Evolutionary conservation across 2,797 vertebrate genomes (phyloP).

Genomic region (Catamblyrhynchus diadema): DNA sequence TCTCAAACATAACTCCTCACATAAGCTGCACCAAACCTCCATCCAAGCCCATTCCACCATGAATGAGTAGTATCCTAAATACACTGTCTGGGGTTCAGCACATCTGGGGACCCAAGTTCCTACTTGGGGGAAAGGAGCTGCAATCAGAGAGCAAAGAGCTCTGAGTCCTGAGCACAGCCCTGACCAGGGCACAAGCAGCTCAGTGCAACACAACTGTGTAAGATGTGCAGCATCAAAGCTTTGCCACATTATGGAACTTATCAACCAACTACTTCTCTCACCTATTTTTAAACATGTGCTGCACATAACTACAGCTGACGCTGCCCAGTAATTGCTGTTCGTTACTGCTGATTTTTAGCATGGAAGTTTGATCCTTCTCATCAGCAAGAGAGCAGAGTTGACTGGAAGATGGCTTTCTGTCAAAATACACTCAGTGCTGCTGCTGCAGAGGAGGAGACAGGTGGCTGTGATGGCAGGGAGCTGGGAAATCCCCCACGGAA

Average conservation of each 20-base stretch:
- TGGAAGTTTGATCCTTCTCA: not conserved
- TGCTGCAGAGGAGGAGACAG: not conserved
- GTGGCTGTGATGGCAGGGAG: not conserved
- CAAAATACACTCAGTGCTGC: not conserved
- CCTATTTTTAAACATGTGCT: not conserved
- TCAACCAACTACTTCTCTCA: not conserved
- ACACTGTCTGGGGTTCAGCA: not conserved
- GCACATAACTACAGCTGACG: not conserved
- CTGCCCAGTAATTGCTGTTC: not conserved
- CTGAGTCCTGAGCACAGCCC: not conserved
- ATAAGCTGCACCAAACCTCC: not conserved
- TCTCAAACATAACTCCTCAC: not conserved
- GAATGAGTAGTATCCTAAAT: accelerated
- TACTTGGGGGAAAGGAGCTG: not conserved
- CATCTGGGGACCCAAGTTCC: not conserved
- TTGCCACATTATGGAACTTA: accelerated
- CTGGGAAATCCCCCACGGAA: not conserved
- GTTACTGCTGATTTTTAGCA: not conserved
- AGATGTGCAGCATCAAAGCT: not conserved
- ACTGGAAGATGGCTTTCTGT: not conserved
- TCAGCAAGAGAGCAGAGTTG: not conserved
- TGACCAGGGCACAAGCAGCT: not conserved
- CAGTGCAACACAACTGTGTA: accelerated
- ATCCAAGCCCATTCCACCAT: not conserved
- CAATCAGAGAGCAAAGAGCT: not conserved